phyloP scores from a whole-genome alignment of 2,797 vertebrate genomes.

The Kryptopterus vitreolus region DNA sequence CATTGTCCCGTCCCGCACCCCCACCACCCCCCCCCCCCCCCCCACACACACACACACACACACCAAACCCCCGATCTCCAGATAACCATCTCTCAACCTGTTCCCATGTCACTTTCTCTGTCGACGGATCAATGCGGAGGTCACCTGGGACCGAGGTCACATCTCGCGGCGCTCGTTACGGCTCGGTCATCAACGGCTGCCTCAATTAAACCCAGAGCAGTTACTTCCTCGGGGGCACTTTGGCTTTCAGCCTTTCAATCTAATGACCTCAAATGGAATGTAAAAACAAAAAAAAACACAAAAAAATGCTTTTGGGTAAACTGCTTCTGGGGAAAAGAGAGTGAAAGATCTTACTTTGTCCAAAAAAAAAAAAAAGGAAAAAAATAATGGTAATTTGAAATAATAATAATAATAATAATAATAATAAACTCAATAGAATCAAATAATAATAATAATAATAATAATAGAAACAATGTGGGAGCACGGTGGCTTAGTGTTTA shows the following conservation, averaged over 20 bases:
- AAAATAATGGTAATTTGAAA: no score
- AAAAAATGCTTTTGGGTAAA: neutral
- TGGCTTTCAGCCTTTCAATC: neutral
- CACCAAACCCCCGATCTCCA: conserved; percentile 61
- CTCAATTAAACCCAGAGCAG: neutral
- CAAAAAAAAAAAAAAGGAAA: no score
- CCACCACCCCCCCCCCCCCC: no score
- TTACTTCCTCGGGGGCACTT: neutral
- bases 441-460: no score
- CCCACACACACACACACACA: no score
- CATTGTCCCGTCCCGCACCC: no score
- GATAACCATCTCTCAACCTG: conserved; percentile 53
- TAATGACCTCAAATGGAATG: no score
- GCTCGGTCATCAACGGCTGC: neutral
- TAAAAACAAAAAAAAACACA: no score
- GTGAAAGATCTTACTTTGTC: neutral
- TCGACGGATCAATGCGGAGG: conserved; percentile 26
- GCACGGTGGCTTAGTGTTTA: no score
- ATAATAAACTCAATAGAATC: no score
- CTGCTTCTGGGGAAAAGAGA: neutral
- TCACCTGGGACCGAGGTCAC: conserved; percentile 32
- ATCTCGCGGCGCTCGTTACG: neutral
- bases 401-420: no score
- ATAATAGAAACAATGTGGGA: no score
- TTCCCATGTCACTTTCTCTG: conserved; percentile 55